Evolutionary conservation across 2,113 vertebrate species (phyloP), one percentile per base, ranked within the genome.

Genomic region (Asarcornis scutulata): DNA sequence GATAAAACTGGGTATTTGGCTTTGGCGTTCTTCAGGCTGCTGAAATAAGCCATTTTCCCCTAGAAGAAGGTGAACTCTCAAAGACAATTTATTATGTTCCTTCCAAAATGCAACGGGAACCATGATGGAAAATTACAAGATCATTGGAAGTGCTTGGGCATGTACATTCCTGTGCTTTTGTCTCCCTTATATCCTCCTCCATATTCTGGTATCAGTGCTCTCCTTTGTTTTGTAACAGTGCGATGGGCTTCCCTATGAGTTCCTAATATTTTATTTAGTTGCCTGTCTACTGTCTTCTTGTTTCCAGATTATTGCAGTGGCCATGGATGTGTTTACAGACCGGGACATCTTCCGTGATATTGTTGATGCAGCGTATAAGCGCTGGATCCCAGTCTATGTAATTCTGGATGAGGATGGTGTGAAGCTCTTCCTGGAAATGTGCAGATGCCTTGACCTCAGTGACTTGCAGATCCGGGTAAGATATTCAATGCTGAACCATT

Each of bases 261-360:
- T 88, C 25, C 40, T 86, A 27, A 34, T 52, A 10, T 76, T 88
- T 85, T 86, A 86, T 58, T 95, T 63, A 75, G 42, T 64, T 91
- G 31, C 85, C 71, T 85, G 7, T 83, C 53, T 77, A 3, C 53
- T 13, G 3, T 71, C 9, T 71, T 89, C 53, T 86, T 72, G 29
- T 83, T 88, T 88, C 32, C 97, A 99, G 99, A 98, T 99, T 81
- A 97, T 99, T 40, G 99, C 99, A 4, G 97, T 99, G 59, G 99
- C 99, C 89, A 99, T 99, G 99, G 99, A 99, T 95, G 83, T 98
- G 11, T 98, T 99, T 92, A 99, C 99, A 0, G 99, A 99, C 72
- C 85, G 98, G 3, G 99, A 99, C 48, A 99, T 99, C 96, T 98
- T 99, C 91, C 98, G 98, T 13, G 99, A 99, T 95, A 98, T 99